These are phyloP conservation scores for Crossocerus cetratus DNA, from an alignment of 2,888 invertebrate species.

Conservation along the genomic window DNA sequence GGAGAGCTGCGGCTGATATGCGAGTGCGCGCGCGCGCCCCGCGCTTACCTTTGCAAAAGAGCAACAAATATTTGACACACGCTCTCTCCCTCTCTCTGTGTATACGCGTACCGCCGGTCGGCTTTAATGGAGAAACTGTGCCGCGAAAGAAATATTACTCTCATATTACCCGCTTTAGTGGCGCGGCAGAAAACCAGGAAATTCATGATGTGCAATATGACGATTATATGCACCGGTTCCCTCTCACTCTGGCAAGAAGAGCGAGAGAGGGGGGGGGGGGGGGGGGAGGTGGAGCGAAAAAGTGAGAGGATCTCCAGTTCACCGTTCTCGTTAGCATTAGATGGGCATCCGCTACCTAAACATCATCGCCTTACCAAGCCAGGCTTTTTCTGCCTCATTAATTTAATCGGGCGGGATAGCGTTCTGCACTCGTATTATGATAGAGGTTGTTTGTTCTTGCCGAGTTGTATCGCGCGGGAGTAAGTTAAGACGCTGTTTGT, in stretches of 20 bases:
- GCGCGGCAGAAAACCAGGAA: constrained; percentile 35
- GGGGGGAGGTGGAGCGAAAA: constrained; percentile 14
- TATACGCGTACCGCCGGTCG: neutral
- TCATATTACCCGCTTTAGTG: constrained; percentile 29
- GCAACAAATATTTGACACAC: neutral
- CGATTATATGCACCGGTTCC: constrained; percentile 38
- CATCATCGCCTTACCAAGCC: no score
- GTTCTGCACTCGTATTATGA: no score
- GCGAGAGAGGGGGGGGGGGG: no score
- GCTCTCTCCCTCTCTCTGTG: no score
- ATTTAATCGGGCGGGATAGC: no score
- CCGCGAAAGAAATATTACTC: constrained; percentile 36
- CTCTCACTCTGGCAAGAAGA: neutral
- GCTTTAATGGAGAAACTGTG: constrained; percentile 33
- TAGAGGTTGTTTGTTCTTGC: no score
- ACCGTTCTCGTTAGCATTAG: constrained; percentile 36
- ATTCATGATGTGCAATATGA: constrained; percentile 36
- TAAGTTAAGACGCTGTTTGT: no score
- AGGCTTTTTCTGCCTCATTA: no score
- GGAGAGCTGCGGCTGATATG: no score
- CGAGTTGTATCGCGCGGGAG: no score
- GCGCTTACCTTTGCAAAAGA: neutral
- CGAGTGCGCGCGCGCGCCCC: no score
- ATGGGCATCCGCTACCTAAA: no score
- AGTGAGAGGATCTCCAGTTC: constrained; percentile 14